phyloP scores from a whole-genome alignment of 2,113 vertebrate species.

The Gorsachius goisagi region DNA sequence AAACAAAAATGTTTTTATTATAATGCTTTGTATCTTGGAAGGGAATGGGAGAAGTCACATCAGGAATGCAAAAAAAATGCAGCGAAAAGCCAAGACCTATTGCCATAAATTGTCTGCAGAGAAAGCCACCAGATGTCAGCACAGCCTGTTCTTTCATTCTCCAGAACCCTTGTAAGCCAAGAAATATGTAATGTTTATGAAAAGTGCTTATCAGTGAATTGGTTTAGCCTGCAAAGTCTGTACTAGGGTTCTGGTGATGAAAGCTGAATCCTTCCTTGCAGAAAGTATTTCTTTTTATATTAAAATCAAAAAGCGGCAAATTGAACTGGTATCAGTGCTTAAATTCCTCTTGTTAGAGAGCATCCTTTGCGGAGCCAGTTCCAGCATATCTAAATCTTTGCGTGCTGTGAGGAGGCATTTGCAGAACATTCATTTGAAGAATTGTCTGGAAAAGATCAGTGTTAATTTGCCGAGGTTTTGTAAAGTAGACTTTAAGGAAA shows the following conservation, averaged over 20 bases:
- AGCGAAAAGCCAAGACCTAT: not conserved
- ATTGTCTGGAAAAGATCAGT: slow-evolving; percentile 50
- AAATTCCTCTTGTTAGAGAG: slow-evolving; percentile 29
- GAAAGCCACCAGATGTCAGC: slow-evolving; percentile 75
- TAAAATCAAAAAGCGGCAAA: slow-evolving; percentile 38
- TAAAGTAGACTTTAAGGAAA: slow-evolving; percentile 6
- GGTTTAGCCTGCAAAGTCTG: not conserved
- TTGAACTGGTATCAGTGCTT: slow-evolving; percentile 33
- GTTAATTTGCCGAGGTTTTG: slow-evolving; percentile 41
- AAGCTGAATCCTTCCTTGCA: not conserved
- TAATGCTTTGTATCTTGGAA: not conserved
- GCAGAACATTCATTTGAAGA: slow-evolving; percentile 38
- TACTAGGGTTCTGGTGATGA: not conserved
- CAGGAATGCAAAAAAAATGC: not conserved
- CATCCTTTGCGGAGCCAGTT: not conserved
- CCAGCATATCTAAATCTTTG: slow-evolving; percentile 18
- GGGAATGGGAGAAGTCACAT: not conserved
- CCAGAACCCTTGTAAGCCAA: not conserved
- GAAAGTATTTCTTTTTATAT: slow-evolving; percentile 2
- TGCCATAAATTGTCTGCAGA: not conserved
- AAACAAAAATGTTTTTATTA: not conserved
- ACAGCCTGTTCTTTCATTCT: slow-evolving; percentile 57
- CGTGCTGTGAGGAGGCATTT: slow-evolving; percentile 5
- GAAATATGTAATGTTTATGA: not conserved
- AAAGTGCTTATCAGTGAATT: not conserved